Percentiles rank a stretch among this genome's conserved stretches.
Conservation (phyloP, 1,140 invertebrate species). For the Drosophila sturtevanti region DNA sequence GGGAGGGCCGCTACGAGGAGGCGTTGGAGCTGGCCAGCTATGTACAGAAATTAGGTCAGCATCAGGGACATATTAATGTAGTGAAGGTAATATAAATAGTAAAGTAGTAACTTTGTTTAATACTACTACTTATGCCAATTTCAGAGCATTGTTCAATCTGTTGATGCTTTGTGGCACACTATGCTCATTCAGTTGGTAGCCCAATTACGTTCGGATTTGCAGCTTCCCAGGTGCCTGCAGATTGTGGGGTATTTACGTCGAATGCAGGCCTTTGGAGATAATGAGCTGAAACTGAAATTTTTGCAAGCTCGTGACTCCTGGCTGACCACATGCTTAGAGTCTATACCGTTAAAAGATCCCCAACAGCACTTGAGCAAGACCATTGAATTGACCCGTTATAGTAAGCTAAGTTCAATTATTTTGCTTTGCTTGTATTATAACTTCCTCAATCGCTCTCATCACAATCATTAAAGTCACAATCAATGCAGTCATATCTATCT, state of each 20-base stretch:
- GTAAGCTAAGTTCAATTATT: slow-evolving; percentile 47
- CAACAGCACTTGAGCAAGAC: slow-evolving; percentile 91
- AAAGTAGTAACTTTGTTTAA: neutral
- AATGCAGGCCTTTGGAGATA: slow-evolving; percentile 92
- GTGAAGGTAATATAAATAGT: slow-evolving; percentile 86
- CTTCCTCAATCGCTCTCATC: slow-evolving; percentile 12
- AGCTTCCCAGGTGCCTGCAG: slow-evolving; percentile 93
- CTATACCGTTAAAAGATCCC: slow-evolving; percentile 90
- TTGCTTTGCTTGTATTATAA: slow-evolving; percentile 51
- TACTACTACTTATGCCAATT: slow-evolving; percentile 70
- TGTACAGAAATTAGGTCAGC: slow-evolving; percentile 91
- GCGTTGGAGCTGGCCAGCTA: slow-evolving; percentile 95
- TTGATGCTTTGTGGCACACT: slow-evolving; percentile 93
- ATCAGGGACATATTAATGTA: slow-evolving; percentile 92
- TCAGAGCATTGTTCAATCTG: slow-evolving; percentile 92
- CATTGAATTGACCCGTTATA: slow-evolving; percentile 91
- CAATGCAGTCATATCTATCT: slow-evolving; percentile 1
- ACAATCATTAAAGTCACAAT: slow-evolving; percentile 6
- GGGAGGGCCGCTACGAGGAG: slow-evolving; percentile 95
- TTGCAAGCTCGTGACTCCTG: slow-evolving; percentile 94
- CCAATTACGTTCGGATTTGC: slow-evolving; percentile 92
- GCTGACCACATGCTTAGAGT: slow-evolving; percentile 90
- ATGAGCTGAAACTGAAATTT: slow-evolving; percentile 95
- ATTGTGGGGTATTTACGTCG: slow-evolving; percentile 93
- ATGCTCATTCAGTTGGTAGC: slow-evolving; percentile 94